These are phyloP conservation scores for Burhinus oedicnemus DNA, from an alignment of 2,113 vertebrate species.

Conservation along the genomic window DNA sequence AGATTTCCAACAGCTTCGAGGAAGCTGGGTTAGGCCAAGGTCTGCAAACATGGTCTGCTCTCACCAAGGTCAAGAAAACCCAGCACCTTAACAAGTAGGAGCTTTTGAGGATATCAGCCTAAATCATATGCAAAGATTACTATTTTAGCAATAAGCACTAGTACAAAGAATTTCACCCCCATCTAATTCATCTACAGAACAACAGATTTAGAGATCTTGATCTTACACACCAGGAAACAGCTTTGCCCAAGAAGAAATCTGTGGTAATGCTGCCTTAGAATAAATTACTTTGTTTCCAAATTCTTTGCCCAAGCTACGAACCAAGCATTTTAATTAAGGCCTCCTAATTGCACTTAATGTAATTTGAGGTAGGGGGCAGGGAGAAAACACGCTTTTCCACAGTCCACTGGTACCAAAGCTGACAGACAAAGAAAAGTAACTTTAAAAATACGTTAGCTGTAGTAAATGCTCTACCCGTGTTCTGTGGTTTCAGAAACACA, in stretches of 20 bases:
- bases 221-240: neutral
- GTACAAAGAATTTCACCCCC: neutral
- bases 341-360: neutral
- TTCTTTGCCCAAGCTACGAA: neutral
- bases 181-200: neutral
- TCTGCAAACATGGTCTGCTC: neutral
- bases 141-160: neutral
- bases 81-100: neutral
- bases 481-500: neutral
- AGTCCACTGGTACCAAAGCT: neutral
- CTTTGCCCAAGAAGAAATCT: neutral
- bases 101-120: neutral
- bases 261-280: neutral
- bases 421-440: neutral
- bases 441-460: neutral
- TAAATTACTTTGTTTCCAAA: constrained; percentile 25
- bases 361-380: neutral
- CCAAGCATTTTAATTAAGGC: constrained; percentile 19
- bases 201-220: neutral
- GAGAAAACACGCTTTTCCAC: neutral
- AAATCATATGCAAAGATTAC: neutral
- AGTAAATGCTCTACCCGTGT: neutral
- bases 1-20: neutral
- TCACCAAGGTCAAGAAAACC: neutral
- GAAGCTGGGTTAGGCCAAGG: neutral